Evolutionary conservation across 2,113 vertebrate genomes (phyloP).

Genomic region (Podarcis muralis): DNA sequence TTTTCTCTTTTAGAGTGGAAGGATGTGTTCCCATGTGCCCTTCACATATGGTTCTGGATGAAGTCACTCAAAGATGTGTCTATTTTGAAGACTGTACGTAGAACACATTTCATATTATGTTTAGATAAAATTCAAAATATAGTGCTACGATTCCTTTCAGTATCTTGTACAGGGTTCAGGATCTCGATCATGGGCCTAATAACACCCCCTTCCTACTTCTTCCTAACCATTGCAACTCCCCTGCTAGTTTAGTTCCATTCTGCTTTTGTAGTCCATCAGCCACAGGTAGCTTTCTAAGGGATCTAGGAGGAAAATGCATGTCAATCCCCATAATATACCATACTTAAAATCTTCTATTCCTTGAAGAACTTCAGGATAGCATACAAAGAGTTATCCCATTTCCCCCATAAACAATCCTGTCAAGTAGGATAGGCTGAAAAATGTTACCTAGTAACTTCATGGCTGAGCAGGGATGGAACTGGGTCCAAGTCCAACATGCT

Average conservation of each 20-base stretch:
- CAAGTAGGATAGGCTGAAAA: background rate
- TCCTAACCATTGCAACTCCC: background rate
- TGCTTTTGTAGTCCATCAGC: background rate
- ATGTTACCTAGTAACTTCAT: background rate
- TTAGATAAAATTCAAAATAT: conserved; percentile 4
- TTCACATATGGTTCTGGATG: conserved; percentile 89
- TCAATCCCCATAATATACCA: background rate
- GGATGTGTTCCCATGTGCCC: conserved; percentile 90
- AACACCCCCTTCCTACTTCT: background rate
- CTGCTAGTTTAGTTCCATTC: background rate
- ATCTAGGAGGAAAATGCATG: background rate
- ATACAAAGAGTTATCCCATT: background rate
- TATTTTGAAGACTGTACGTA: conserved; percentile 91
- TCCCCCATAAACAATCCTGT: background rate
- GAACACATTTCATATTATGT: background rate
- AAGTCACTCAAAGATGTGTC: conserved; percentile 93
- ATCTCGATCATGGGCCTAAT: background rate
- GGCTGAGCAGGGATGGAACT: background rate
- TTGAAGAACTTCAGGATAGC: background rate
- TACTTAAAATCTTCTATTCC: background rate
- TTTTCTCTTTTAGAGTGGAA: conserved; percentile 85
- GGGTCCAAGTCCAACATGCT: background rate
- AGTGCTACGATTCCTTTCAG: background rate
- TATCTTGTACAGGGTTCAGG: background rate
- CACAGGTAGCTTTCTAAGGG: background rate